Base-by-base conservation (phyloP, 92 coral and sea anemone species). In the Parazoanthus swiftii region DNA sequence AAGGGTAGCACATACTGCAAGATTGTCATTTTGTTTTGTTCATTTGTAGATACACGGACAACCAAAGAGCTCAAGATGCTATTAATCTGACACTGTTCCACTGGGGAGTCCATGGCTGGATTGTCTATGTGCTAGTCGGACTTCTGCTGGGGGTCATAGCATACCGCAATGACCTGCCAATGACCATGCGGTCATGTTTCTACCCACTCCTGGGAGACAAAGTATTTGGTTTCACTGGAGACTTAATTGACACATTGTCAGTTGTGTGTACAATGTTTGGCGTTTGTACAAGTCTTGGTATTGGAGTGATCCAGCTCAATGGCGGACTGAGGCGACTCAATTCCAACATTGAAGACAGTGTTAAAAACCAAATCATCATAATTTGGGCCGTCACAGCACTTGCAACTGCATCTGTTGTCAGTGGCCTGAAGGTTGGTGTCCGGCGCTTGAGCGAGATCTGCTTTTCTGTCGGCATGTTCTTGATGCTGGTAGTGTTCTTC, bases 101-200 rank as follows among this genome's bases (percentile, higher is more conserved):
- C 91, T 96, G 98, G 98, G 98, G 98, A 8, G 86, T 94, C 35
- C 98, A 96, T 76, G 98, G 95, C 20, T 96, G 98, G 98, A 93
- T 96, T 6, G 98, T 96, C 85, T 96, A 96, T 88, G 93, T 94
- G 6, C 73, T 96, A 25, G 96, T 96, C 23, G 98, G 98, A n/a
- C 93, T 96, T 75, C 91, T 94, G 59, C 88, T 96, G 83, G 98
- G 94, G 13, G 92, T 91, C 63, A 92, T 96, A 51, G 89, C 94
- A 42, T 92, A 96, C 86, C 89, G 94, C 72, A 92, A 90, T 77
- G 96, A 91, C 51, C 93, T 94, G 38, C 98, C 98, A 0, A 94
- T 96, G 98, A 96, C 98, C 21, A 91, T 95, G 91, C 93, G 98
- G 20, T 92, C 98, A 35, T 95, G 98, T 81, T 94, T 94, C 90